These are phyloP conservation scores for Cassiopea xamachana DNA, from an alignment of 30 jellyfish, hydroid and myxozoan genomes.

Conservation along the genomic window DNA sequence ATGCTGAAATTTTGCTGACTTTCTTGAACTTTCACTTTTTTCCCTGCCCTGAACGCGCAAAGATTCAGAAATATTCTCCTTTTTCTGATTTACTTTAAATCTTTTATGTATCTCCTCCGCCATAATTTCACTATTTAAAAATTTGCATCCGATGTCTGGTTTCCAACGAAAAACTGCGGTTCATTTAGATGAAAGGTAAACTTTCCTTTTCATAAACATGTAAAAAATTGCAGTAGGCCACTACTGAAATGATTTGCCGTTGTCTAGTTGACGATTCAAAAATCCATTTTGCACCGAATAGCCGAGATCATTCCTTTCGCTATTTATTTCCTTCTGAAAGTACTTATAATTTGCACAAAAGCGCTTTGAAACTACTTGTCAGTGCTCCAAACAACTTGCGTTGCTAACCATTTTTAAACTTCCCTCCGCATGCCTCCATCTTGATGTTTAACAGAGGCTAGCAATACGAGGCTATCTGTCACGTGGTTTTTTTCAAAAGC, in stretches of 20 bases:
- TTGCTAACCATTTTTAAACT: not conserved
- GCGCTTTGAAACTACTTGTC: no score
- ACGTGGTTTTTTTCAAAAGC: slow-evolving; percentile 13
- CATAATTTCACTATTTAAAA: not conserved
- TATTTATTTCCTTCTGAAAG: no score
- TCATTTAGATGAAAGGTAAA: no score
- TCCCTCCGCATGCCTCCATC: not conserved
- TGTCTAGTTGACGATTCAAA: no score
- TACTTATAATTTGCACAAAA: no score
- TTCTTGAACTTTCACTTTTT: not conserved
- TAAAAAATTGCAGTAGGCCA: no score
- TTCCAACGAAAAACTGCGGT: not conserved
- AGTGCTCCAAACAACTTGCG: no score
- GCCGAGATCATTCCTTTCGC: no score
- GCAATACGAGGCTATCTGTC: not conserved
- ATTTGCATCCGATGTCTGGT: not conserved
- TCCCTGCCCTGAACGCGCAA: slow-evolving; percentile 31
- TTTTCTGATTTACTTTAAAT: slow-evolving; percentile 5
- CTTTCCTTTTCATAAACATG: no score
- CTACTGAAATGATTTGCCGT: no score
- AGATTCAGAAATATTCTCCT: not conserved
- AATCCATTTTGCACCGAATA: no score
- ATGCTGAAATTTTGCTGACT: slow-evolving; percentile 1
- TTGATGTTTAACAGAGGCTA: not conserved
- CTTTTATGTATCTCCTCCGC: not conserved